Base-by-base conservation (phyloP, 2,797 vertebrate genomes). In the Nasua narica region DNA sequence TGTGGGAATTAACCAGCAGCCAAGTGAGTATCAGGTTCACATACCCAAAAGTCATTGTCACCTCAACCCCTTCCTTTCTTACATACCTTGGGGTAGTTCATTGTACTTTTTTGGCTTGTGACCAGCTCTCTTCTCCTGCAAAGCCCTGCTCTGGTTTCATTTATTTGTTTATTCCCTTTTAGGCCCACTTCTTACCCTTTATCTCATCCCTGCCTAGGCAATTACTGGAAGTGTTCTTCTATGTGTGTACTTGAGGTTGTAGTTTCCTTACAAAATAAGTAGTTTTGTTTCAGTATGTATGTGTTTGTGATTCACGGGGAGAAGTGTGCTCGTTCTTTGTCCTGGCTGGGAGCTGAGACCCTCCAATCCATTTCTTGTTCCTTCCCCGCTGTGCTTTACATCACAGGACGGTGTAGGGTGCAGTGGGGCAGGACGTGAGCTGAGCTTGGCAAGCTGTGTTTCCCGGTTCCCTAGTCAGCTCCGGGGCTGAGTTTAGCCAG, bases 401-500 rank as follows among this genome's bases (percentile, higher is more conserved):
- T 27, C 16, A 18, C 58, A 7, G 46, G 15, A 40, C 18, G 0
- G 32, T 1, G 72, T 23, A 21, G 19, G 16, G 16, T 23, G 12
- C 10, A 2, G 29, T 43, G 27, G 13, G 15, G 4, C 7, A 27
- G 18, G 25, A 23, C 0, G 0, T 13, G 69, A 32, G 27, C 25
- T 5, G 40, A 40, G 19, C 40, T n/a, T 7, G 1, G 69, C 46
- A 16, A 65, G 13, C 29, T 35, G 5, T 48, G 4, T 56, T 67
- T 40, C 37, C 3, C 1, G 29, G 46, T 37, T 27, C n/a, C 25
- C 40, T 23, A 27, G 16, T 37, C n/a, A 43, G 74, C 52, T 50
- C 25, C 62, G 12, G 25, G 25, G 43, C 32, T 50, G 52, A 8
- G 29, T 27, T n/a, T 0, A 72, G n/a, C 14, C 43, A 11, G 21